phyloP scores from a whole-genome alignment of 2,797 vertebrate species.

The Aratinga solstitialis region DNA sequence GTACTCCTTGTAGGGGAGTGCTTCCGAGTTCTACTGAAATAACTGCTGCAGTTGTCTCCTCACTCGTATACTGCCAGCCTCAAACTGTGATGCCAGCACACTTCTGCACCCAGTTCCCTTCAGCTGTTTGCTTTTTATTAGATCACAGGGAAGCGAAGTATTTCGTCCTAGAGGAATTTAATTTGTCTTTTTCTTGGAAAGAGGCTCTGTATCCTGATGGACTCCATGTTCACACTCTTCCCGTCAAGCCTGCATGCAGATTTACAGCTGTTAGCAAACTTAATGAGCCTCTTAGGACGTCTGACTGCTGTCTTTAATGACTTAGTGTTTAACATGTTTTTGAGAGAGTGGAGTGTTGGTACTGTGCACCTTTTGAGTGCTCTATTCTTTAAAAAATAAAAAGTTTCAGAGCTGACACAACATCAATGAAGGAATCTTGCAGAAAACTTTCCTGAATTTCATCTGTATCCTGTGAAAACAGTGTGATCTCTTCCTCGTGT shows the following conservation, averaged over 20 bases:
- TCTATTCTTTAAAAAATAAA: not conserved
- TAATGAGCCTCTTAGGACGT: not conserved
- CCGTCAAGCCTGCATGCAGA: not conserved
- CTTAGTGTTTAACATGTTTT: not conserved
- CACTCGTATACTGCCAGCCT: not conserved
- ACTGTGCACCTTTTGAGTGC: not conserved
- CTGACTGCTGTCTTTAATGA: not conserved
- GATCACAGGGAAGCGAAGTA: not conserved
- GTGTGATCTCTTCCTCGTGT: fast-evolving
- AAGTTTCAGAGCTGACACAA: not conserved
- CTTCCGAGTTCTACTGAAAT: not conserved
- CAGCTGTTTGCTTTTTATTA: not conserved
- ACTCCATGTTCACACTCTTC: not conserved
- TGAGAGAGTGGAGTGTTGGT: not conserved
- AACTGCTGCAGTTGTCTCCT: not conserved
- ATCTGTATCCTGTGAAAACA: not conserved
- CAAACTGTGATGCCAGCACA: not conserved
- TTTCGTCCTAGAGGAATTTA: not conserved
- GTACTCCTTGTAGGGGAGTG: not conserved
- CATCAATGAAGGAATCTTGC: not conserved
- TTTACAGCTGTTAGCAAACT: not conserved
- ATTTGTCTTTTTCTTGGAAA: not conserved
- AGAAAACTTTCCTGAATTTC: not conserved
- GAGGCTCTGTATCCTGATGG: not conserved
- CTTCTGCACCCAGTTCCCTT: not conserved